These are phyloP conservation scores for Andrena chrysosceles DNA, from an alignment of 2,888 invertebrate genomes.

Conservation along the genomic window DNA sequence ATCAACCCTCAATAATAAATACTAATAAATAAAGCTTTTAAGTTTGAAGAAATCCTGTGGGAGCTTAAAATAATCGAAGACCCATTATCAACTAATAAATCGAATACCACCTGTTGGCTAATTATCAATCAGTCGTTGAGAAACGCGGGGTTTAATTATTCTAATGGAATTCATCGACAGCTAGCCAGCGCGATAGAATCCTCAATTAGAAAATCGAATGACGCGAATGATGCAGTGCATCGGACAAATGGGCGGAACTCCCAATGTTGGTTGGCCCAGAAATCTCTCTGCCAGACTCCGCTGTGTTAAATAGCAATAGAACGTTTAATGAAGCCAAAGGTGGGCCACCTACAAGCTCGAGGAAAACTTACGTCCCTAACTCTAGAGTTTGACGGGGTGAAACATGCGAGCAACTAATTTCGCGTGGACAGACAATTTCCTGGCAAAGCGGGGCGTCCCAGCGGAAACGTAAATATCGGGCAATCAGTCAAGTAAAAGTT, in stretches of 20 bases:
- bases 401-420: constrained; percentile 20
- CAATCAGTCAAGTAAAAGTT: not conserved
- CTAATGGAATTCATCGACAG: too few species aligned
- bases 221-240: too few species aligned
- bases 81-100: too few species aligned
- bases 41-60: too few species aligned
- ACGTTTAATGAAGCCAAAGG: not conserved
- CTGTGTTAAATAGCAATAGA: not conserved
- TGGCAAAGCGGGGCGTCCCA: not conserved
- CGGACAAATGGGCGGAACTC: not conserved
- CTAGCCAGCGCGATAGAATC: too few species aligned
- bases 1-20: too few species aligned
- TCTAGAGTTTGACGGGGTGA: not conserved
- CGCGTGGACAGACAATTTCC: constrained; percentile 21
- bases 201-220: too few species aligned
- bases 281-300: not conserved
- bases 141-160: too few species aligned
- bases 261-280: not conserved
- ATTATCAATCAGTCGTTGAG: too few species aligned
- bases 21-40: too few species aligned
- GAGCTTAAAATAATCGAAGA: too few species aligned
- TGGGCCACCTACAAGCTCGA: not conserved
- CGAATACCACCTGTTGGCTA: too few species aligned
- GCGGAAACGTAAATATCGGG: not conserved
- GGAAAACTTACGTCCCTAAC: not conserved